Conservation (phyloP, 2,797 vertebrate genomes). For the Gambelia wislizenii region DNA sequence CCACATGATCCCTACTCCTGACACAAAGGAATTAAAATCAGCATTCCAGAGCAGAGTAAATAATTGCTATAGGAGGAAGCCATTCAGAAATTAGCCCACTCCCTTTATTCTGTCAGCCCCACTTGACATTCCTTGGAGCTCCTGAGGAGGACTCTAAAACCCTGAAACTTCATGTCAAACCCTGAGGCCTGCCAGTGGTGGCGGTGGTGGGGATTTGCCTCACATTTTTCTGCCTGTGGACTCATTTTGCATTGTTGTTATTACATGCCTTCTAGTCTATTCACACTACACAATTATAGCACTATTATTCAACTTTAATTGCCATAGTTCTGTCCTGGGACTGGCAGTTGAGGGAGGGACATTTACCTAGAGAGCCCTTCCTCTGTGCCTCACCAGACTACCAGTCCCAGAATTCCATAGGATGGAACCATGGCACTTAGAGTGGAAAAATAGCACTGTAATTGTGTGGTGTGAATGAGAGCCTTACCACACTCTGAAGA, state of each 20-base stretch:
- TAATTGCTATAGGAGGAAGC: not conserved
- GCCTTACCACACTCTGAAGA: too few relatives aligned
- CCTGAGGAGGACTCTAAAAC: not conserved
- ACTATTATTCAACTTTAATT: too few relatives aligned
- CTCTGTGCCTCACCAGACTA: too few relatives aligned
- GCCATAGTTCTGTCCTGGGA: too few relatives aligned
- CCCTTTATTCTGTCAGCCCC: not conserved
- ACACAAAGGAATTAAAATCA: not conserved
- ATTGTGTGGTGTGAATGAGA: too few relatives aligned
- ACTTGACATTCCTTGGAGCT: not conserved
- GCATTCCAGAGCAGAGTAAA: not conserved
- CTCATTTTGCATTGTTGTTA: not conserved
- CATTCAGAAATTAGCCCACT: not conserved
- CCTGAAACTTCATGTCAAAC: not conserved
- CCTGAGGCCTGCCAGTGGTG: not conserved
- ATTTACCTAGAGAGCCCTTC: too few relatives aligned
- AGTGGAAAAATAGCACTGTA: too few relatives aligned
- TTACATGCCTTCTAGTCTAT: too few relatives aligned
- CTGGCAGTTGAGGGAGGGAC: too few relatives aligned
- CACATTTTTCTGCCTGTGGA: not conserved
- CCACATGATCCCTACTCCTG: not conserved
- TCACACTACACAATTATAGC: too few relatives aligned
- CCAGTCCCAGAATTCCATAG: too few relatives aligned
- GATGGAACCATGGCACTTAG: too few relatives aligned
- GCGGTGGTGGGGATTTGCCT: not conserved